phyloP scores from a whole-genome alignment of 2,888 invertebrate species.

The Patella ulyssiponensis region DNA sequence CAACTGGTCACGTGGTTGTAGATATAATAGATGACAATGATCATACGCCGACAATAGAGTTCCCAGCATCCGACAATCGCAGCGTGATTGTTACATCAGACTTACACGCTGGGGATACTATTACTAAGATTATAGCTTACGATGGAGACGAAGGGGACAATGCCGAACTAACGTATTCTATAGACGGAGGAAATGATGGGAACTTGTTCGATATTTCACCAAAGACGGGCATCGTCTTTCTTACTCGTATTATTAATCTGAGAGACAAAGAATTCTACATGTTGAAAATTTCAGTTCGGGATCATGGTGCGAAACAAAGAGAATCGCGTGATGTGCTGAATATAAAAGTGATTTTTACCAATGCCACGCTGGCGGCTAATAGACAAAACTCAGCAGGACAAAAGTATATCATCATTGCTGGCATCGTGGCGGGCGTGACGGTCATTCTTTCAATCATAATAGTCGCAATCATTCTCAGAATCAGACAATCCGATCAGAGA shows the following conservation, averaged over 20 bases:
- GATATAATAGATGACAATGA: slow-evolving; percentile 96
- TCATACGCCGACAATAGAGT: slow-evolving; percentile 81
- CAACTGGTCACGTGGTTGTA: slow-evolving; percentile 92
- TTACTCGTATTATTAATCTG: slow-evolving; percentile 91
- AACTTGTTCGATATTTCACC: slow-evolving; percentile 95
- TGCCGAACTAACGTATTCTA: slow-evolving; percentile 92
- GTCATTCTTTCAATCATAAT: slow-evolving; percentile 39
- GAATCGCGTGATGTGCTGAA: slow-evolving; percentile 35
- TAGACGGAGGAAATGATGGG: slow-evolving; percentile 94
- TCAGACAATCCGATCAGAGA: slow-evolving; percentile 22
- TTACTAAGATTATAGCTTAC: slow-evolving; percentile 82
- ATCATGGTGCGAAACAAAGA: slow-evolving; percentile 87
- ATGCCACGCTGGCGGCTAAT: slow-evolving; percentile 33
- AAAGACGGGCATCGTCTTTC: slow-evolving; percentile 85
- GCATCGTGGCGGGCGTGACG: slow-evolving; percentile 38
- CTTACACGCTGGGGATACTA: slow-evolving; percentile 50
- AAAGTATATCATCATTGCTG: slow-evolving; percentile 38
- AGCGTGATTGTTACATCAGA: slow-evolving; percentile 56
- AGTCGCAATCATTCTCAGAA: slow-evolving; percentile 36
- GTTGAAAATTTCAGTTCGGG: slow-evolving; percentile 89
- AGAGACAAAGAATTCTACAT: slow-evolving; percentile 81
- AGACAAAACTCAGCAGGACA: slow-evolving; percentile 27
- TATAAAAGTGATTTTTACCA: slow-evolving; percentile 37
- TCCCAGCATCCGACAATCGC: slow-evolving; percentile 59
- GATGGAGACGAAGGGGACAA: slow-evolving; percentile 95